phyloP scores from a whole-genome alignment of 1,140 invertebrate species.

The Potamilus streckersoni region DNA sequence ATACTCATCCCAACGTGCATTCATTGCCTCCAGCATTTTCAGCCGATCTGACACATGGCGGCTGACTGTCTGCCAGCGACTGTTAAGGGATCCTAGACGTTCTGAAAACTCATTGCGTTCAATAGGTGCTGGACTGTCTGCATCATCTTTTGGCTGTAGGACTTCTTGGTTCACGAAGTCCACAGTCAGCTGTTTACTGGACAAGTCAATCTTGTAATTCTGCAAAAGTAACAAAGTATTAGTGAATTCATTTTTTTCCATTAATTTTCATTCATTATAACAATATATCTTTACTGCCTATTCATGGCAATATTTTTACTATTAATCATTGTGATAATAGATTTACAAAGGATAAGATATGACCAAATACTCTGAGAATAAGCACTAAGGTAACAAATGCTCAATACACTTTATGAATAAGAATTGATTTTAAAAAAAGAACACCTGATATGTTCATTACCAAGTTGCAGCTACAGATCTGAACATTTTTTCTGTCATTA shows the following conservation, averaged over 20 bases:
- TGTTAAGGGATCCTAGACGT: conserved; percentile 54
- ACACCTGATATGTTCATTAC: no score
- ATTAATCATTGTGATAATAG: not conserved
- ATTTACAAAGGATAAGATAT: not conserved
- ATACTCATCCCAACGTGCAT: conserved; percentile 59
- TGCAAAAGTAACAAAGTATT: conserved; percentile 22
- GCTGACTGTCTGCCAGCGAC: conserved; percentile 51
- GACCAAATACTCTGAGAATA: not conserved
- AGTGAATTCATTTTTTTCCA: not conserved
- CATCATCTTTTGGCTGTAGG: conserved; percentile 37
- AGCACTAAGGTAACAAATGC: no score
- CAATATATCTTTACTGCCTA: not conserved
- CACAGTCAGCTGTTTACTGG: conserved; percentile 60
- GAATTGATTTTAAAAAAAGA: no score
- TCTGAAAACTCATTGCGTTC: conserved; percentile 56
- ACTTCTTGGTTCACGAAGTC: conserved; percentile 65
- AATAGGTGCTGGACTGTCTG: conserved; percentile 24
- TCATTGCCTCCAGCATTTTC: conserved; percentile 50
- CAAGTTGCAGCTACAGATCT: no score
- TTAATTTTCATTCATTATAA: conserved; percentile 2
- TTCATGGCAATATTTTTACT: not conserved
- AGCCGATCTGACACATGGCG: conserved; percentile 52
- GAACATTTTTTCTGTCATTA: no score
- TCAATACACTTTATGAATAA: no score
- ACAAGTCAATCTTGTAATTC: conserved; percentile 62